These are phyloP conservation scores for Mola mola DNA, from an alignment of 2,113 vertebrate genomes.

Conservation along the genomic window DNA sequence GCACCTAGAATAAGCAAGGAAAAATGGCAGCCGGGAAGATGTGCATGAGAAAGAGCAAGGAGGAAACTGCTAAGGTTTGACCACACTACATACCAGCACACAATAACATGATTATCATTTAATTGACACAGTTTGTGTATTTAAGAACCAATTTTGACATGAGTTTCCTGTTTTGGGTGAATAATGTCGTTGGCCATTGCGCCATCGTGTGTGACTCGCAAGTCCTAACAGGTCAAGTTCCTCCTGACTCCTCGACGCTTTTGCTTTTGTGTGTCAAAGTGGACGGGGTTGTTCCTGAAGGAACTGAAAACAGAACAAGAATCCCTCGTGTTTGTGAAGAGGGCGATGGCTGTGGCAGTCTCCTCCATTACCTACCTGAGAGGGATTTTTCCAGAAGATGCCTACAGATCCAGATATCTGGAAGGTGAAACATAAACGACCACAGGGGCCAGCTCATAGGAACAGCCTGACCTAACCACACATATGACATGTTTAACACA, in stretches of 20 bases:
- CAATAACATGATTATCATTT: no score
- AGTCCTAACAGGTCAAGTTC: neutral
- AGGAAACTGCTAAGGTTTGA: conserved; percentile 66
- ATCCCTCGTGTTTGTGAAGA: conserved; percentile 90
- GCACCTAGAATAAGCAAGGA: neutral
- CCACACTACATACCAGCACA: neutral
- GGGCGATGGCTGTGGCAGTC: conserved; percentile 90
- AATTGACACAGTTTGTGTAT: no score
- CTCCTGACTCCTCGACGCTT: conserved; percentile 4
- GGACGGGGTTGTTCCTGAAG: conserved; percentile 70
- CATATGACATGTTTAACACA: no score
- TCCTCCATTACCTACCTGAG: conserved; percentile 96
- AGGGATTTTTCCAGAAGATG: conserved; percentile 93
- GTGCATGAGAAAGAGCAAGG: conserved; percentile 41
- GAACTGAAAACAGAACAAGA: conserved; percentile 85
- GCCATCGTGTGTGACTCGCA: conserved; percentile 32
- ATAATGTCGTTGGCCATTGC: neutral
- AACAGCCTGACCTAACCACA: neutral
- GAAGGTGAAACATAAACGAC: conserved; percentile 87
- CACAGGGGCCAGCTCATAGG: no score
- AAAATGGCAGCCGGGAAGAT: conserved; percentile 56
- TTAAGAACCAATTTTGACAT: no score
- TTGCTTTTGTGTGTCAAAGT: conserved; percentile 37
- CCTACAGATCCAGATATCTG: conserved; percentile 93
- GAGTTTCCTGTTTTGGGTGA: no score